phyloP scores from a whole-genome alignment of 2,888 invertebrate species.

The Fissipunctia ypsillon region DNA sequence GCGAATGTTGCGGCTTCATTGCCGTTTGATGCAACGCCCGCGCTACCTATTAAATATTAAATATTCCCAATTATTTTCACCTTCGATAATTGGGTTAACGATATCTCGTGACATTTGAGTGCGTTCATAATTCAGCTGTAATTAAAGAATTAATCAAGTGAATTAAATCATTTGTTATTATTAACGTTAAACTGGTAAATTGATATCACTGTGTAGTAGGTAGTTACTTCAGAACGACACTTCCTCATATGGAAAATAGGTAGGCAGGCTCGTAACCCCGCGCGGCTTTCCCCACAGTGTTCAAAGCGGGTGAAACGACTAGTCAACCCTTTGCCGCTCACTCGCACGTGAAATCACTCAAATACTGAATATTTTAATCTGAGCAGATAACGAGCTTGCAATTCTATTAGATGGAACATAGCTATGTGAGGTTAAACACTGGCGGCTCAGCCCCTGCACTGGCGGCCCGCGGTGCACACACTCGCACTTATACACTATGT shows the following conservation, averaged over 20 bases:
- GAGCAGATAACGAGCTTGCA: slow-evolving; percentile 90
- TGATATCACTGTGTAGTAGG: slow-evolving; percentile 69
- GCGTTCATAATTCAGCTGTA: slow-evolving; percentile 47
- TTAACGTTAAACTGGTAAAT: slow-evolving; percentile 63
- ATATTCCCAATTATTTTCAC: slow-evolving; percentile 73
- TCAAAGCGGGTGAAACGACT: slow-evolving; percentile 89
- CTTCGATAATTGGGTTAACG: slow-evolving; percentile 74
- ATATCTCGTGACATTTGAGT: slow-evolving; percentile 70
- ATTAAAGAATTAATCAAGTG: slow-evolving; percentile 43
- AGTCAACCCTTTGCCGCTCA: slow-evolving; percentile 90
- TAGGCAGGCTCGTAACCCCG: slow-evolving; percentile 77
- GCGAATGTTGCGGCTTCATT: slow-evolving; percentile 82
- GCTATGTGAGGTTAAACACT: slow-evolving; percentile 87
- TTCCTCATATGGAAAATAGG: slow-evolving; percentile 83
- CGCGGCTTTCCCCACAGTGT: slow-evolving; percentile 86
- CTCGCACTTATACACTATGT: slow-evolving; percentile 17
- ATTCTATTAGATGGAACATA: slow-evolving; percentile 90
- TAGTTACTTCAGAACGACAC: slow-evolving; percentile 73
- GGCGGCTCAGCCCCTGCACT: slow-evolving; percentile 73
- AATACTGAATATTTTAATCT: slow-evolving; percentile 91
- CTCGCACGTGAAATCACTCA: slow-evolving; percentile 91
- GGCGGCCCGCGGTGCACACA: slow-evolving; percentile 57
- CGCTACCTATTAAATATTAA: slow-evolving; percentile 69
- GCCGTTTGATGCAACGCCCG: slow-evolving; percentile 76
- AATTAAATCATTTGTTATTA: slow-evolving; percentile 35